Evolutionary conservation across 2,888 invertebrate species (phyloP).

Genomic region (Ormyrus nitidulus): DNA sequence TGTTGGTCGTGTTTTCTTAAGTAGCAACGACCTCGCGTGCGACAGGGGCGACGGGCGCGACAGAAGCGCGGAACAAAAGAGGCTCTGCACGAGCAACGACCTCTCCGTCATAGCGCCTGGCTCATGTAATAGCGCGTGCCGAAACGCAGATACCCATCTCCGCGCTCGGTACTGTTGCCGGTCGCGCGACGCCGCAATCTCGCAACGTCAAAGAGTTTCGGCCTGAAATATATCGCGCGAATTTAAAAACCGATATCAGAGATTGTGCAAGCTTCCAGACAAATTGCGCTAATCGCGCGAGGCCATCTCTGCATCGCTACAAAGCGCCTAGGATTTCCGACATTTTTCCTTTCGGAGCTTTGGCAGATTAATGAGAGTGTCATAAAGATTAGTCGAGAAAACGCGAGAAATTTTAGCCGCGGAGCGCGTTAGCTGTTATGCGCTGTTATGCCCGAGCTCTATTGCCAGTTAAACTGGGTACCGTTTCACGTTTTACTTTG

Average conservation of each 20-base stretch:
- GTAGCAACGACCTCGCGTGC: constrained; percentile 61
- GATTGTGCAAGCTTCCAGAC: no score
- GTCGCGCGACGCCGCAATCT: no score
- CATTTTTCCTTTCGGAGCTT: not conserved
- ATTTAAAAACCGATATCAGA: no score
- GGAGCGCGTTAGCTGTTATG: no score
- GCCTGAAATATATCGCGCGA: no score
- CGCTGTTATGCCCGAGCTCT: no score
- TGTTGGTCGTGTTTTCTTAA: not conserved
- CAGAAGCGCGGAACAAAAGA: constrained; percentile 35
- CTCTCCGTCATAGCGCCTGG: constrained; percentile 45
- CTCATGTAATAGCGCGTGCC: constrained; percentile 56
- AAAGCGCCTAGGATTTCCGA: not conserved
- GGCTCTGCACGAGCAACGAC: not conserved
- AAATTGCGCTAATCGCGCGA: no score
- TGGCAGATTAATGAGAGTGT: not conserved
- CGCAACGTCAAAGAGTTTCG: no score
- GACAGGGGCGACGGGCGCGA: constrained; percentile 12
- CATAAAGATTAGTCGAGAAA: no score
- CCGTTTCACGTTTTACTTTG: no score
- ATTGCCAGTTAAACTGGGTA: no score
- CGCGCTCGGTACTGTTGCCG: not conserved
- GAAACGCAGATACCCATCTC: not conserved
- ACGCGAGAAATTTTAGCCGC: no score
- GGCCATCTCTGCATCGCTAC: not conserved